Conservation (phyloP, 2,888 invertebrate genomes). For the Lepidonotus clava region DNA sequence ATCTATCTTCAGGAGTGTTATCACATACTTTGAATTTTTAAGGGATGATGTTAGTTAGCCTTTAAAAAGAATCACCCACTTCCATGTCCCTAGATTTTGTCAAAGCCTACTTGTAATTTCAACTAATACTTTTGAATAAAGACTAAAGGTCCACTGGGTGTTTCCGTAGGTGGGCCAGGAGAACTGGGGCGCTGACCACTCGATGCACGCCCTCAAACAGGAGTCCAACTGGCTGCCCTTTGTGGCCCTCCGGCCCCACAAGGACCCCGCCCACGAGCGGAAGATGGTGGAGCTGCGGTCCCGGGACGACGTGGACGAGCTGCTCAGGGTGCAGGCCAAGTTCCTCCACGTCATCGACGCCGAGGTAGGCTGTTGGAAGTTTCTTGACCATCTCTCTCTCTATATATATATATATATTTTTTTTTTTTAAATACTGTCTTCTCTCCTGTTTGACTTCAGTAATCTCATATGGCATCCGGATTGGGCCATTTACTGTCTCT, state of each 20-base stretch:
- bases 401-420: too few relatives aligned
- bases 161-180: slow-evolving; percentile 70
- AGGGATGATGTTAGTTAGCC: too few relatives aligned
- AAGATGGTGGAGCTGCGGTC: slow-evolving; percentile 75
- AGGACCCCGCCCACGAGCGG: slow-evolving; percentile 74
- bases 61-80: too few relatives aligned
- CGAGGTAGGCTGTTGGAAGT: slow-evolving; percentile 69
- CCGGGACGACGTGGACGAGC: slow-evolving; percentile 74
- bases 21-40: too few relatives aligned
- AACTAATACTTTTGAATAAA: not conserved
- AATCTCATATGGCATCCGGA: too few relatives aligned
- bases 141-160: not conserved
- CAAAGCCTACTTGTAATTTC: too few relatives aligned
- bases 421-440: too few relatives aligned
- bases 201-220: slow-evolving; percentile 75
- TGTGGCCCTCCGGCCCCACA: slow-evolving; percentile 72
- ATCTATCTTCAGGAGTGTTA: too few relatives aligned
- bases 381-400: too few relatives aligned
- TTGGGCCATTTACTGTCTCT: too few relatives aligned
- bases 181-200: slow-evolving; percentile 76
- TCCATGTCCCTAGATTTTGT: too few relatives aligned
- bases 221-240: slow-evolving; percentile 78
- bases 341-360: slow-evolving; percentile 75
- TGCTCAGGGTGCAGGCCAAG: slow-evolving; percentile 73
- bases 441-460: too few relatives aligned